Evolutionary conservation across 2,113 vertebrate species (phyloP).

Genomic region (Calidris pygmaea): DNA sequence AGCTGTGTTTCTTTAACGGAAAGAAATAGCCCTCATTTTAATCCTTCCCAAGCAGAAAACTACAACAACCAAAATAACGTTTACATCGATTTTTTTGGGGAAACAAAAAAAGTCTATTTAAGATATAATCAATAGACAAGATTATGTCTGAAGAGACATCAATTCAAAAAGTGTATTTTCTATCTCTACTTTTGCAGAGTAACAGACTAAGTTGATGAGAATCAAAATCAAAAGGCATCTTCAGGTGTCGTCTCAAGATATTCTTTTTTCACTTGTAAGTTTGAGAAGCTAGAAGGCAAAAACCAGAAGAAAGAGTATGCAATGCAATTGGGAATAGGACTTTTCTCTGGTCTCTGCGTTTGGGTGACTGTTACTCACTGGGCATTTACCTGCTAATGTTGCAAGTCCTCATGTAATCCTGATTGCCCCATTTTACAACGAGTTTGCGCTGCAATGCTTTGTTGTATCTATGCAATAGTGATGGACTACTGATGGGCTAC

Average conservation of each 20-base stretch:
- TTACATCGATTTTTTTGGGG: not conserved
- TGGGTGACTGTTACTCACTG: not conserved
- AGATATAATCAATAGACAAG: not conserved
- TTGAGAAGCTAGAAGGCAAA: not conserved
- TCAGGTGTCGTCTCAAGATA: not conserved
- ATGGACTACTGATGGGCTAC: not conserved
- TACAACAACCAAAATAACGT: not conserved
- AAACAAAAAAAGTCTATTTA: not conserved
- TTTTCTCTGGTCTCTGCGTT: not conserved
- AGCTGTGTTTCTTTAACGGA: not conserved
- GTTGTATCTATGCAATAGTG: not conserved
- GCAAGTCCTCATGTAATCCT: not conserved
- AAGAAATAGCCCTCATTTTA: not conserved
- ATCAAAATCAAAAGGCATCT: not conserved
- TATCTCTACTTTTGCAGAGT: not conserved
- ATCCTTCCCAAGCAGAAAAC: not conserved
- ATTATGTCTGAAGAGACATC: not conserved
- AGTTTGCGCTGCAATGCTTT: accelerated
- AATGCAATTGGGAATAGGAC: too few relatives aligned
- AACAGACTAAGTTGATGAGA: not conserved
- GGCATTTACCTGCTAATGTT: not conserved
- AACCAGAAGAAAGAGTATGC: not conserved
- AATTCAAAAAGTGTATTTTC: not conserved
- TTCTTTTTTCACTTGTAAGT: not conserved
- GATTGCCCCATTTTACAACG: not conserved